phyloP scores from a whole-genome alignment of 2,888 invertebrate species.

The Xestia c-nigrum region DNA sequence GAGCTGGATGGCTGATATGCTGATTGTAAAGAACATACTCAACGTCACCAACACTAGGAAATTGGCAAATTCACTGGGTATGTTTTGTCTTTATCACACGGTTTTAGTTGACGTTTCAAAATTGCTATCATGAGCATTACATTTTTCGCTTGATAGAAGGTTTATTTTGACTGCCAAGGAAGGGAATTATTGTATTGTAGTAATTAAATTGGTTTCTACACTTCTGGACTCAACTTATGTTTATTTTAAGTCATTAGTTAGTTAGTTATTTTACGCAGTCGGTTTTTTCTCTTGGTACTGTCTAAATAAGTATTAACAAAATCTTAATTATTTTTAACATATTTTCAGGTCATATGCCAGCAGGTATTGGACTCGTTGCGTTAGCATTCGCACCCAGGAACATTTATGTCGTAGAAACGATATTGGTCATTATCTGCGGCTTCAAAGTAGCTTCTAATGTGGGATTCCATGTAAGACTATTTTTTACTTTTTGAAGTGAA shows the following conservation, averaged over 20 bases:
- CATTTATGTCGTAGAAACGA: constrained; percentile 87
- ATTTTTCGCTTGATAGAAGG: neutral
- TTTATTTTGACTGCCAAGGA: neutral
- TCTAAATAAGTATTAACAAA: neutral
- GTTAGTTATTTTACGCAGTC: too few relatives aligned
- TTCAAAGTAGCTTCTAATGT: constrained; percentile 91
- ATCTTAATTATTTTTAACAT: constrained; percentile 62
- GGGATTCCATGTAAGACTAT: constrained; percentile 91
- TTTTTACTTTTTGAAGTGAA: neutral
- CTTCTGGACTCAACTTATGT: too few relatives aligned
- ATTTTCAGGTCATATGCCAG: constrained; percentile 85
- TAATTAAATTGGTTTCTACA: too few relatives aligned
- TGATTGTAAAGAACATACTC: constrained; percentile 89
- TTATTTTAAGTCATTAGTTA: too few relatives aligned
- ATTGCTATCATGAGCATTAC: neutral
- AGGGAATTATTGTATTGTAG: too few relatives aligned
- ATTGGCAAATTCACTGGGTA: constrained; percentile 89
- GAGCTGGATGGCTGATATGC: constrained; percentile 92
- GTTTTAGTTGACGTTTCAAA: neutral
- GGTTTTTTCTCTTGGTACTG: neutral
- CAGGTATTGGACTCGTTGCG: constrained; percentile 89
- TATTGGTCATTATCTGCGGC: constrained; percentile 91
- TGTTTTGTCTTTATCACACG: neutral
- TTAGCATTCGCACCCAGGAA: constrained; percentile 89
- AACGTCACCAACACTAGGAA: constrained; percentile 90